Conservation (phyloP, 2,113 vertebrate species). For the Nyctereutes procyonoides region DNA sequence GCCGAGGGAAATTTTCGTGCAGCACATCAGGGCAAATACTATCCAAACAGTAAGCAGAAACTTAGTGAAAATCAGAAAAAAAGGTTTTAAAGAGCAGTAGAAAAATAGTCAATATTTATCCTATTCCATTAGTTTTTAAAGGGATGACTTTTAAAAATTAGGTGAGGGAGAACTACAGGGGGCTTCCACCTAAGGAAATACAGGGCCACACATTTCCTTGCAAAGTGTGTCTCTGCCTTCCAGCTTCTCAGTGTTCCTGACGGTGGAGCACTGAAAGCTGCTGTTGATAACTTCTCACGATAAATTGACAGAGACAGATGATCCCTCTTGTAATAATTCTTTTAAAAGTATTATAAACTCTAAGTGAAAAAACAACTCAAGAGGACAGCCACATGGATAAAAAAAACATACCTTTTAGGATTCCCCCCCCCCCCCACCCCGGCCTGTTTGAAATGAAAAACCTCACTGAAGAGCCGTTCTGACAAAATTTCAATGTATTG, state of each 20-base stretch:
- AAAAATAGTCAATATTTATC: not conserved
- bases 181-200: not conserved
- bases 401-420: not conserved
- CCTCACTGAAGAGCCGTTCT: slow-evolving; percentile 7
- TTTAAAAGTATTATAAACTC: slow-evolving; percentile 17
- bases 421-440: not conserved
- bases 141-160: not conserved
- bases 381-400: not conserved
- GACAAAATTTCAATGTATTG: slow-evolving; percentile 11
- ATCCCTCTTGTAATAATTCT: not conserved
- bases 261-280: not conserved
- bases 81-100: not conserved
- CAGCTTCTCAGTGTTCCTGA: not conserved
- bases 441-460: slow-evolving; percentile 29
- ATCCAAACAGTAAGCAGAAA: not conserved
- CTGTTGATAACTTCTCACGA: not conserved
- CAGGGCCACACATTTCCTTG: not conserved
- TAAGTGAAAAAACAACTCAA: not conserved
- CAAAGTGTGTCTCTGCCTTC: slow-evolving; percentile 29
- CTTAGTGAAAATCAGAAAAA: not conserved
- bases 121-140: not conserved
- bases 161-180: not conserved
- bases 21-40: not conserved
- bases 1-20: not conserved
- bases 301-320: not conserved